phyloP scores from a whole-genome alignment of 2,888 invertebrate genomes.

The Scaptomyza cyrtandrae region DNA sequence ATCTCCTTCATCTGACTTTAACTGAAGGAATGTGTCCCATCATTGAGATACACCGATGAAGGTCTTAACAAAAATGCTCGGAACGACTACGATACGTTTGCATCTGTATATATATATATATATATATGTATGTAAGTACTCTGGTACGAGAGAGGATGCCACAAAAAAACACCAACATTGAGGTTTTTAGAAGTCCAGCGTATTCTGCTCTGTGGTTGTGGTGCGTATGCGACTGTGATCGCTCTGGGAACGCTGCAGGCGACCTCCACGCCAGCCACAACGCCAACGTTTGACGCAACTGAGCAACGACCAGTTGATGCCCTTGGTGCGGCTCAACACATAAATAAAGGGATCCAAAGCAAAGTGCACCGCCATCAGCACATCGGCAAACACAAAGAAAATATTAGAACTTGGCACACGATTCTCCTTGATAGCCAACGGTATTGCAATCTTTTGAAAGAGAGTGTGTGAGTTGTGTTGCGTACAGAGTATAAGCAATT shows the following conservation, averaged over 20 bases:
- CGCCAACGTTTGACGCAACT: conserved; percentile 82
- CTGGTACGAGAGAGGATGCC: conserved; percentile 18
- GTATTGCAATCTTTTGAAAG: conserved; percentile 87
- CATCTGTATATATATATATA: no score
- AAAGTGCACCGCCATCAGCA: conserved; percentile 92
- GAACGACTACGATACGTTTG: conserved; percentile 15
- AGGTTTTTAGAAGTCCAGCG: conserved; percentile 80
- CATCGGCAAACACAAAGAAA: conserved; percentile 87
- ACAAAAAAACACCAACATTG: conserved; percentile 53
- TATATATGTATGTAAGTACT: conserved; percentile 28
- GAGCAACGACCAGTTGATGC: conserved; percentile 78
- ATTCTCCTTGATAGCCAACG: conserved; percentile 85
- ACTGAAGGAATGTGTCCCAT: conserved; percentile 36
- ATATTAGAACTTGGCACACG: conserved; percentile 75
- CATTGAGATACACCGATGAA: conserved; percentile 42
- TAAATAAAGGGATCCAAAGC: conserved; percentile 93
- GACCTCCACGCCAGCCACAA: conserved; percentile 69
- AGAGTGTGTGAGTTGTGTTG: neutral
- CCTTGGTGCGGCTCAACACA: conserved; percentile 88
- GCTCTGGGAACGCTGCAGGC: conserved; percentile 81
- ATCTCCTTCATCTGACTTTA: conserved; percentile 18
- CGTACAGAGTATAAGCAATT: neutral
- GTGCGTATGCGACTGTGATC: conserved; percentile 83
- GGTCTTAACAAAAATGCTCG: conserved; percentile 7
- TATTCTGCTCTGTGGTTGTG: conserved; percentile 81